Conservation (phyloP, 2,113 vertebrate genomes). For the Heloderma charlesbogerti region DNA sequence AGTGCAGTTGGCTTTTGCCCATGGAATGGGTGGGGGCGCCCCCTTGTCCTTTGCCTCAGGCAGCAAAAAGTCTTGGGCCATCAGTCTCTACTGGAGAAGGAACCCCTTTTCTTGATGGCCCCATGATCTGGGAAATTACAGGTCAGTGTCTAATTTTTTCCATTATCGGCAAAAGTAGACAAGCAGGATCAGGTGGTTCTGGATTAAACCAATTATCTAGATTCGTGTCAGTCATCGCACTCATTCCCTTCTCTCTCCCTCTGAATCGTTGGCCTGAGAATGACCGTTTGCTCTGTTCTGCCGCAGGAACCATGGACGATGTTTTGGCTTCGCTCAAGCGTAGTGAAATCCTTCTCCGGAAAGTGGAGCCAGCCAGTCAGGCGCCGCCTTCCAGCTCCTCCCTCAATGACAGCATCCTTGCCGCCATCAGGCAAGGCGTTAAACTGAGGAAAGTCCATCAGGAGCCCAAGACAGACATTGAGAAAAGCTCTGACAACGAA, state of each 20-base stretch:
- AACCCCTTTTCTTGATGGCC: no score
- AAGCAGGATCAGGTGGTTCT: no score
- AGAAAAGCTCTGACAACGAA: conserved; percentile 72
- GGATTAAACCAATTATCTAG: no score
- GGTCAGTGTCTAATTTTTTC: not conserved
- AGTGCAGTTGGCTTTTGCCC: no score
- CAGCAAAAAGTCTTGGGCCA: no score
- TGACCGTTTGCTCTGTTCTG: not conserved
- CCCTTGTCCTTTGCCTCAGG: no score
- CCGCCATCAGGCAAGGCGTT: conserved; percentile 90
- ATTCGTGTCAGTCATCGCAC: not conserved
- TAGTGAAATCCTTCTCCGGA: conserved; percentile 78
- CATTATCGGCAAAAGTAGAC: not conserved
- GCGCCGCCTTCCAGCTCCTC: conserved; percentile 44
- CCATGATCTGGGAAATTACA: not conserved
- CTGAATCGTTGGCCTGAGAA: not conserved
- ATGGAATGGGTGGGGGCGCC: no score
- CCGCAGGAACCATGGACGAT: conserved; percentile 92
- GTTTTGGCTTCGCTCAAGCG: conserved; percentile 91
- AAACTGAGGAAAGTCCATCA: conserved; percentile 86
- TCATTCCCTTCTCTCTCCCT: not conserved
- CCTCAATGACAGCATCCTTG: conserved; percentile 83
- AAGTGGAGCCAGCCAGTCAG: conserved; percentile 31
- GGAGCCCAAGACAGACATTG: conserved; percentile 25
- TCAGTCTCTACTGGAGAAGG: no score